Conservation (phyloP, 2,888 invertebrate genomes). For the Pycnomerus fuliginosus region DNA sequence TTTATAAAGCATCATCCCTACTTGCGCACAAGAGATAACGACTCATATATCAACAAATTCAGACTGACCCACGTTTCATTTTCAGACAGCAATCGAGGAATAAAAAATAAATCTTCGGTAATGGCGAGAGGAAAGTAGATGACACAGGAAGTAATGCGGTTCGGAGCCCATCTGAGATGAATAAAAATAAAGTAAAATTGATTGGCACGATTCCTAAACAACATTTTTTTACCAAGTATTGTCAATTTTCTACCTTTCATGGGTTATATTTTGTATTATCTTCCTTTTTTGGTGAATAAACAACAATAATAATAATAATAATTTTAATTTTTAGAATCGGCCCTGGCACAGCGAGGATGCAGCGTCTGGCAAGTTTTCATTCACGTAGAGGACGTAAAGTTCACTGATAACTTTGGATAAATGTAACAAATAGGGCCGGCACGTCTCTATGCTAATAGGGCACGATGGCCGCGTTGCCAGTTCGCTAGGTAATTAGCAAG, state of each 20-base stretch:
- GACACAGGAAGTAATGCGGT: no score
- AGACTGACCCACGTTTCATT: conserved; percentile 21
- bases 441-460: conserved; percentile 30
- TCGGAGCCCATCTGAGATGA: no score
- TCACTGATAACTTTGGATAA: conserved; percentile 26
- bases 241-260: no score
- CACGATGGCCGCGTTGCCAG: conserved; percentile 35
- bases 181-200: no score
- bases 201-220: no score
- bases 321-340: conserved; percentile 3
- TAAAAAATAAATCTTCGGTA: no score
- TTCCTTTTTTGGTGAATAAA: no score
- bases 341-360: conserved; percentile 7
- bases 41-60: conserved; percentile 24
- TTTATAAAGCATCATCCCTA: conserved; percentile 27
- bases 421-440: conserved; percentile 26
- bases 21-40: conserved; percentile 27
- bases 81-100: no score
- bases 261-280: no score
- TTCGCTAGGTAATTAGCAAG: conserved; percentile 39
- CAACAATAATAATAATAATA: no score
- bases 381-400: conserved; percentile 26
- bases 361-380: conserved; percentile 27
- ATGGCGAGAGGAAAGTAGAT: no score
- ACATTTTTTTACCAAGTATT: no score